These are phyloP conservation scores for Petroica traversi DNA, from an alignment of 2,113 vertebrate species.

Conservation along the genomic window DNA sequence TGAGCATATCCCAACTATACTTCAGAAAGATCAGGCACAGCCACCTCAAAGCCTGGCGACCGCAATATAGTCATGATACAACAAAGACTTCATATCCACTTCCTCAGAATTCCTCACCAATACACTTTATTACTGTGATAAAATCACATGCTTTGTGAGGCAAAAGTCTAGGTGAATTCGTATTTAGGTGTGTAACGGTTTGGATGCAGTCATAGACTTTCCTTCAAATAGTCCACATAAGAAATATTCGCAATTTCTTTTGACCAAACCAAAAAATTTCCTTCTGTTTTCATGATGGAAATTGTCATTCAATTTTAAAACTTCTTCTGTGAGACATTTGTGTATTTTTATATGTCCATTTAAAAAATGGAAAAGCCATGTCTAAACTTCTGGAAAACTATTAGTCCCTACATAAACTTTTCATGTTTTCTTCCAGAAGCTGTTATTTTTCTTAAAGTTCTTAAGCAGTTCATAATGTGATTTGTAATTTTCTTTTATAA, in stretches of 20 bases:
- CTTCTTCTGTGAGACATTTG: neutral
- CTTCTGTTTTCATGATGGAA: neutral
- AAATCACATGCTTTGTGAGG: neutral
- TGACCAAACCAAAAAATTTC: neutral
- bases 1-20: neutral
- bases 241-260: neutral
- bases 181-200: neutral
- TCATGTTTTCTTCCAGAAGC: neutral
- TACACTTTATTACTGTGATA: neutral
- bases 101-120: neutral
- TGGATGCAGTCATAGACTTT: neutral
- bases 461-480: neutral
- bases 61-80: neutral
- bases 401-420: neutral
- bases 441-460: neutral
- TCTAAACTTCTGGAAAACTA: neutral
- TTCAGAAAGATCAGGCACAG: neutral
- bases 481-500: conserved; percentile 16
- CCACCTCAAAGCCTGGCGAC: neutral
- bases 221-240: neutral
- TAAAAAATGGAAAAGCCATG: neutral
- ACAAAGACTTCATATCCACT: neutral
- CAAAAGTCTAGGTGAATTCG: neutral
- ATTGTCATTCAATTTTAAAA: neutral
- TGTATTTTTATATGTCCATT: neutral